phyloP scores from a whole-genome alignment of 2,113 vertebrate genomes.

The Pseudorectes ferrugineus region DNA sequence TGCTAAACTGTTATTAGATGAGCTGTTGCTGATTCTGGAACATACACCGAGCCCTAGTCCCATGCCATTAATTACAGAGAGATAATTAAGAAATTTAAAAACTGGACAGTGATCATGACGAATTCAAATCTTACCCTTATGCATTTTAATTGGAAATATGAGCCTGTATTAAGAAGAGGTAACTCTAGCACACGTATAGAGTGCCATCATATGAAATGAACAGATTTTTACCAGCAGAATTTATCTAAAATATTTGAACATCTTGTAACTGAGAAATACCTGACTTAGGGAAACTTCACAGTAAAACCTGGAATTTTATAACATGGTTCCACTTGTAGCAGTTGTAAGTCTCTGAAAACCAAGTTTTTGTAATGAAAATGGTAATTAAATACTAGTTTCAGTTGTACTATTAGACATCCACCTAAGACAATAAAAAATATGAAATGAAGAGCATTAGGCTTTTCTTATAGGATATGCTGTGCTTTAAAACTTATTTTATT shows the following conservation, averaged over 20 bases:
- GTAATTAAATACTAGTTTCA: background rate
- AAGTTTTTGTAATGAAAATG: background rate
- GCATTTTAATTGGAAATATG: background rate
- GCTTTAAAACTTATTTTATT: constrained; percentile 63
- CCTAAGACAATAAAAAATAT: constrained; percentile 7
- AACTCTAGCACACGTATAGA: background rate
- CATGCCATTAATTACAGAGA: background rate
- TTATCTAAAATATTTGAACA: background rate
- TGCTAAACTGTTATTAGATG: background rate
- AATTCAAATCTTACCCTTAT: background rate
- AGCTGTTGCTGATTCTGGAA: background rate
- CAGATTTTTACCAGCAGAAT: background rate
- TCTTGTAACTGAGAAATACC: background rate
- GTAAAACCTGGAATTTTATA: background rate
- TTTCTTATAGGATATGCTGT: background rate
- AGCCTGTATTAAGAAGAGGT: background rate
- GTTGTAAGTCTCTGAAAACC: background rate
- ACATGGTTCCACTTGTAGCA: background rate
- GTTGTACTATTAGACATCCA: background rate
- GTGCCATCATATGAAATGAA: background rate
- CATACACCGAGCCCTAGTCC: background rate
- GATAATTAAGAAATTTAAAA: background rate
- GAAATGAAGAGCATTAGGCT: constrained; percentile 35
- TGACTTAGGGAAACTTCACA: background rate
- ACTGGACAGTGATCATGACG: background rate